Conservation (phyloP, 2,888 invertebrate genomes). For the Parnassius apollo region DNA sequence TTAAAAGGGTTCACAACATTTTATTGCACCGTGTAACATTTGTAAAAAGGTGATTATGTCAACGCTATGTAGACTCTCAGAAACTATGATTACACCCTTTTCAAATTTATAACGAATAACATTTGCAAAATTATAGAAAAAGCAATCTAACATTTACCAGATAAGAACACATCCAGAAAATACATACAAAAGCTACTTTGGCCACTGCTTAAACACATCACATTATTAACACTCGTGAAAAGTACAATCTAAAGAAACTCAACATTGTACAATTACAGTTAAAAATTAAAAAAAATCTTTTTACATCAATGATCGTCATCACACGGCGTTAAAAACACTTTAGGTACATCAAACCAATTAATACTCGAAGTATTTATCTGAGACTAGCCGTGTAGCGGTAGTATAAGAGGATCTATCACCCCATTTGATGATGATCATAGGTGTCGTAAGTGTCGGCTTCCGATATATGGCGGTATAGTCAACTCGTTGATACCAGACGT, state of each 20-base stretch:
- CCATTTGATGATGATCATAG: no score
- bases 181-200: conserved; percentile 16
- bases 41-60: conserved; percentile 49
- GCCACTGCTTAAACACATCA: background rate
- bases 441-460: no score
- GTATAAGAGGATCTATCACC: no score
- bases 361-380: no score
- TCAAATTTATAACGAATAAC: conserved; percentile 17
- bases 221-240: background rate
- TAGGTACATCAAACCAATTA: no score
- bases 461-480: no score
- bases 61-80: conserved; percentile 27
- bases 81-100: conserved; percentile 13
- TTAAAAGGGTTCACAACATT: conserved; percentile 65
- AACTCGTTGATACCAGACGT: no score
- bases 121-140: conserved; percentile 15
- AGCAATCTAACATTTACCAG: conserved; percentile 14
- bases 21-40: conserved; percentile 74
- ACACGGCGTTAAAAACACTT: no score
- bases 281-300: no score
- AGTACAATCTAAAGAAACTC: background rate
- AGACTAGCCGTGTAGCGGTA: no score
- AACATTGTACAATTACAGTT: no score
- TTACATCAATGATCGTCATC: no score
- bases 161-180: conserved; percentile 10